Percentiles rank a stretch among this genome's conserved stretches.
phyloP scores from a whole-genome alignment of 2,888 invertebrate genomes.

The Cantharis flavilabris region DNA sequence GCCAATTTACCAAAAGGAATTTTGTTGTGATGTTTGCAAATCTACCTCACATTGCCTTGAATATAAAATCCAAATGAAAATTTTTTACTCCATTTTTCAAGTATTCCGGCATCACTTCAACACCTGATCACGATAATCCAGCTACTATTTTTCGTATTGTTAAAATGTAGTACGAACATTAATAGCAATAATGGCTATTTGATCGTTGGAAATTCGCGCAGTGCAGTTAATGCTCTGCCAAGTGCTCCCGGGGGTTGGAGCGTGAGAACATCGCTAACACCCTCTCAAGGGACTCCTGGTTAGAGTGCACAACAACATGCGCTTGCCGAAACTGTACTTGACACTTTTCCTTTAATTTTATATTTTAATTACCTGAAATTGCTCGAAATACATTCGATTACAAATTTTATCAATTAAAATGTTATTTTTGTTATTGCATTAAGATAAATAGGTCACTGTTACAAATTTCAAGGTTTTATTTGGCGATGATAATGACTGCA shows the following conservation, averaged over 20 bases:
- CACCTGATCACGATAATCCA: not conserved
- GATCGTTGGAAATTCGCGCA: constrained; percentile 46
- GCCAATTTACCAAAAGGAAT: constrained; percentile 39
- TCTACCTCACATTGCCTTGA: constrained; percentile 1
- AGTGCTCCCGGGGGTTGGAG: constrained; percentile 48
- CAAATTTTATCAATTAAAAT: not conserved
- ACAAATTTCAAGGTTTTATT: not conserved
- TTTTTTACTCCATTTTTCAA: not conserved
- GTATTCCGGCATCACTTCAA: not conserved
- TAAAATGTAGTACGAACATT: constrained; percentile 32
- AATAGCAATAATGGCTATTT: constrained; percentile 42
- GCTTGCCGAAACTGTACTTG: constrained; percentile 6
- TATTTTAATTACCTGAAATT: not conserved
- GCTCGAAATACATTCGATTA: not conserved
- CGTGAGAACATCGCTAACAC: constrained; percentile 46
- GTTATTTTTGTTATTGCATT: constrained; percentile 1
- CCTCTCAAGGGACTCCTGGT: constrained; percentile 42
- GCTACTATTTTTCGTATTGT: constrained; percentile 10
- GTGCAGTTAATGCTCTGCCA: constrained; percentile 49
- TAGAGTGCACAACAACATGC: constrained; percentile 21
- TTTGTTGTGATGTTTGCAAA: constrained; percentile 18
- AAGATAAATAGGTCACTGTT: constrained; percentile 5
- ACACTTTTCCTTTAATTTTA: not conserved
- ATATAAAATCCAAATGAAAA: not conserved
- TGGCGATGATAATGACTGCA: not conserved